phyloP scores from a whole-genome alignment of 2,888 invertebrate genomes.

The Cantharis rustica region DNA sequence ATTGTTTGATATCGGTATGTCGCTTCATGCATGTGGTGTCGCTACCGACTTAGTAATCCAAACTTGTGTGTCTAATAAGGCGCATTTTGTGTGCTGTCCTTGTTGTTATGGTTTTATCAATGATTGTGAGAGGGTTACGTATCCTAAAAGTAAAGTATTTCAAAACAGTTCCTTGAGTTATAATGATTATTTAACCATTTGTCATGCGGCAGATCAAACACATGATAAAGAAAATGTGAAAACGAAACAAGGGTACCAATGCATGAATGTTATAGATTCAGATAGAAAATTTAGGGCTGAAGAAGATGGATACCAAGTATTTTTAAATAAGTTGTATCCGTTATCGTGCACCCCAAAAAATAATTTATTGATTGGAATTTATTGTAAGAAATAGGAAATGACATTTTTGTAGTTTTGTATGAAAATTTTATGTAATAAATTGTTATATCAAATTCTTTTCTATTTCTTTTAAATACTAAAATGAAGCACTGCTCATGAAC shows the following conservation, averaged over 20 bases:
- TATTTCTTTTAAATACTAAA: no score
- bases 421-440: not conserved
- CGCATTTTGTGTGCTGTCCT: conserved; percentile 88
- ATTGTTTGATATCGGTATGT: conserved; percentile 82
- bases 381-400: conserved; percentile 18
- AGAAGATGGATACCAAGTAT: conserved; percentile 76
- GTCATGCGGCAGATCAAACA: conserved; percentile 92
- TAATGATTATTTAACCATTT: conserved; percentile 75
- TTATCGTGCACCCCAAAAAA: conserved; percentile 90
- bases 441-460: not conserved
- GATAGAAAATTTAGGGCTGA: conserved; percentile 79
- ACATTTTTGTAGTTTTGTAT: not conserved
- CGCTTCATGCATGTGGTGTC: conserved; percentile 92
- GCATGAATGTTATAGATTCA: conserved; percentile 88
- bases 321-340: conserved; percentile 78
- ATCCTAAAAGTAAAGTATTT: conserved; percentile 78
- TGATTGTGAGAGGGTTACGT: conserved; percentile 77
- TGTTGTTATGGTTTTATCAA: conserved; percentile 93
- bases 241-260: conserved; percentile 76
- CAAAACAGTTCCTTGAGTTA: conserved; percentile 41
- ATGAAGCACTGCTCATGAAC: no score
- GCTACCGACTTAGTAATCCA: conserved; percentile 91
- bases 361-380: conserved; percentile 75
- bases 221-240: conserved; percentile 74
- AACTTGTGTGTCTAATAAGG: conserved; percentile 75